phyloP scores from a whole-genome alignment of 2,797 vertebrate genomes.

The Peromyscus nudipes region DNA sequence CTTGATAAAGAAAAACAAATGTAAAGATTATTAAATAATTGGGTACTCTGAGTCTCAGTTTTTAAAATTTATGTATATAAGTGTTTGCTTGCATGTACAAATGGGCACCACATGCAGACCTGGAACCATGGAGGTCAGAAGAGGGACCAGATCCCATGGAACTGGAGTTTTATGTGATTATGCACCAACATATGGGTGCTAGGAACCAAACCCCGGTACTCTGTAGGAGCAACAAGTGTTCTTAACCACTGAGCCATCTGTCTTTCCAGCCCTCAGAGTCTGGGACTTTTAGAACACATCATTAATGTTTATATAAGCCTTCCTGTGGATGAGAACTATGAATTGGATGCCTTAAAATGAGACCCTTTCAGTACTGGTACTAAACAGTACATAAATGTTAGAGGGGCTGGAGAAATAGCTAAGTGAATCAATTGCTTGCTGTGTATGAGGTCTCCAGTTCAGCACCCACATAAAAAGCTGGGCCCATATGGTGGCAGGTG shows the following conservation, averaged over 20 bases:
- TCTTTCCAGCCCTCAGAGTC: neutral
- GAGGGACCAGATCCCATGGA: neutral
- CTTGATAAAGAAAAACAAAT: neutral
- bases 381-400: neutral
- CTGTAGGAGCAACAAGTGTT: neutral
- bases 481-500: neutral
- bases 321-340: neutral
- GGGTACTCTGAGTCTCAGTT: neutral
- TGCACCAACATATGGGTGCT: neutral
- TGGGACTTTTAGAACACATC: neutral
- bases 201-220: neutral
- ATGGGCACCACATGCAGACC: no score
- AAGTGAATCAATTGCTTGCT: neutral
- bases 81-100: neutral
- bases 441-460: neutral
- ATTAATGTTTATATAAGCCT: constrained; percentile 12
- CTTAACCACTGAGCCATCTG: neutral
- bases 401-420: neutral
- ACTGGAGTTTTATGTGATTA: neutral
- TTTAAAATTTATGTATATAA: neutral
- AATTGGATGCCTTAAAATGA: neutral
- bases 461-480: neutral
- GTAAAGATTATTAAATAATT: neutral
- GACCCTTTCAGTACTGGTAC: neutral
- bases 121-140: neutral